phyloP scores from a whole-genome alignment of 2,797 vertebrate genomes.

The Tarsius wallacei region DNA sequence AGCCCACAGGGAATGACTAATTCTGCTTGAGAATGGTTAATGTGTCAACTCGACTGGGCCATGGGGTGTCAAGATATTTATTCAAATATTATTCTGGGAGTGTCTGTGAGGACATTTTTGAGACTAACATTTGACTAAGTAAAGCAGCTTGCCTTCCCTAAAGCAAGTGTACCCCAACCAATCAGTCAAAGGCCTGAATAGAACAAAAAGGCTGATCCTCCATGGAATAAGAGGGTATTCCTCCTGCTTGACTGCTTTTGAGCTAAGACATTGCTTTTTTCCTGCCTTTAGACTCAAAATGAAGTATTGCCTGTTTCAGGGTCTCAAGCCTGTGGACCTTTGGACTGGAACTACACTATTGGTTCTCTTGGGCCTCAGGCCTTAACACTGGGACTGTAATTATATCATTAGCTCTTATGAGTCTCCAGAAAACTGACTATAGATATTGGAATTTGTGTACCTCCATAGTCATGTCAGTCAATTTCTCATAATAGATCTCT shows the following conservation, averaged over 20 bases:
- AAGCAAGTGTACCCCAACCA: not conserved
- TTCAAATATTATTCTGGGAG: not conserved
- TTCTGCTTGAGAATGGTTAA: not conserved
- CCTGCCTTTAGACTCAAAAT: not conserved
- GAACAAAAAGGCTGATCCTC: not conserved
- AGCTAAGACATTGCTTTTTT: not conserved
- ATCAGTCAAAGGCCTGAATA: not conserved
- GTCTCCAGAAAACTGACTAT: not conserved
- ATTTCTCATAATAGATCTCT: not conserved
- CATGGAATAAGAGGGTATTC: not conserved
- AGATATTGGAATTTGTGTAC: not conserved
- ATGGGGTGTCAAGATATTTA: not conserved
- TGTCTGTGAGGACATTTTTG: not conserved
- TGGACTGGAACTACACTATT: not conserved
- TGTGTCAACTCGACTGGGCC: not conserved
- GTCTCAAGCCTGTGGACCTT: not conserved
- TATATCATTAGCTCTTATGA: not conserved
- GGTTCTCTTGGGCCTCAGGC: not conserved
- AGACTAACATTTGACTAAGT: not conserved
- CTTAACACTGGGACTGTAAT: not conserved
- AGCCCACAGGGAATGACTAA: not conserved
- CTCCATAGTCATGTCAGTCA: not conserved
- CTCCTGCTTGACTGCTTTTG: not conserved
- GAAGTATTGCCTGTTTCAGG: not conserved
- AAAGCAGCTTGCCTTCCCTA: not conserved